A percentile compares a stretch with the other conserved stretches of the same genome.
Evolutionary conservation across 2,797 vertebrate species (phyloP).

Genomic region (Antrozous pallidus): DNA sequence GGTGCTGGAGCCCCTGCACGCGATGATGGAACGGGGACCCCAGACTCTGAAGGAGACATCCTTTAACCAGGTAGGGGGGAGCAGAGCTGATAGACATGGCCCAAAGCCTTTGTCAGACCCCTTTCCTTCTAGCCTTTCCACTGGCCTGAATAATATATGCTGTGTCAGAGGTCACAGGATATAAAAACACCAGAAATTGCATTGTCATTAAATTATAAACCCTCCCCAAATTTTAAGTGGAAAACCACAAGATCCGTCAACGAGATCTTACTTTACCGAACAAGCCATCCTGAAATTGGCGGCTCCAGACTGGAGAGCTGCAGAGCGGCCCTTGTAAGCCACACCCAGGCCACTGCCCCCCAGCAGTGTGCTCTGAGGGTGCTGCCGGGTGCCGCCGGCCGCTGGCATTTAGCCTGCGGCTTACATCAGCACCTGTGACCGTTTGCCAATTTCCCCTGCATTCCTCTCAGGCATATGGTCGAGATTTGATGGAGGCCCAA

Average conservation of each 20-base stretch:
- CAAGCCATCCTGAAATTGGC: neutral
- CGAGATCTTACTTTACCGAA: neutral
- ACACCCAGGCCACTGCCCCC: too few relatives aligned
- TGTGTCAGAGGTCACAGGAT: neutral
- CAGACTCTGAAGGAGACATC: slow-evolving; percentile 99
- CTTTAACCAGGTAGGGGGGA: slow-evolving; percentile 92
- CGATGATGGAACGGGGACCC: slow-evolving; percentile 99
- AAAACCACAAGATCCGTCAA: neutral
- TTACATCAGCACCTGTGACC: too few relatives aligned
- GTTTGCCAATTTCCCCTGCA: neutral
- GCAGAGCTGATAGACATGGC: neutral
- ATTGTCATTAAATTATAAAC: neutral
- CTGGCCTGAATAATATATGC: neutral
- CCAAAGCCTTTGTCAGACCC: neutral
- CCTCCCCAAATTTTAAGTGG: neutral
- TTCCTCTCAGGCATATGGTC: slow-evolving; percentile 91
- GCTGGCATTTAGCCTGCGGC: neutral
- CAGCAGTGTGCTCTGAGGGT: rapidly evolving
- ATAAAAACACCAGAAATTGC: neutral
- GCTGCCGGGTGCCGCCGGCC: too few relatives aligned
- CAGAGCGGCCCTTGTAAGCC: neutral
- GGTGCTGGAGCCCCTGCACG: slow-evolving; percentile 96
- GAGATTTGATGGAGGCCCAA: slow-evolving; percentile 99
- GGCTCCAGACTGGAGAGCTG: neutral
- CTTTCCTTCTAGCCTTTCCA: neutral